Conservation (phyloP, 2,113 vertebrate species). For the Phylloscopus trochiloides region DNA sequence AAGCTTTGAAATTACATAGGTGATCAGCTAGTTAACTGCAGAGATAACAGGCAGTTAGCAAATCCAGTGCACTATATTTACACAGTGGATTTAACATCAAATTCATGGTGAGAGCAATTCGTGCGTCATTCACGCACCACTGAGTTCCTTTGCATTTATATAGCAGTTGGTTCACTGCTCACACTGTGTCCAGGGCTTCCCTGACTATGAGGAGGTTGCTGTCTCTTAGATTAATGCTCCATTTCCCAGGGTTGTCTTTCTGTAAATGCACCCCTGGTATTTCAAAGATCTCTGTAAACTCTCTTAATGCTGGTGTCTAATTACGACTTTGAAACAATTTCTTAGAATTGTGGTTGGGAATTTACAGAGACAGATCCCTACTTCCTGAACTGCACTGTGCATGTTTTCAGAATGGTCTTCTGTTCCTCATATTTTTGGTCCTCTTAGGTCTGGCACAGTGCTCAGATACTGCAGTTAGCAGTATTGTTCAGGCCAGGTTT, state of each 20-base stretch:
- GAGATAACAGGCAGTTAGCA: not conserved
- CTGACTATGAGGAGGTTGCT: accelerated
- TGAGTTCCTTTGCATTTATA: not conserved
- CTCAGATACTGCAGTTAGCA: not conserved
- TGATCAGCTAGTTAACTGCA: not conserved
- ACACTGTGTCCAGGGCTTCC: not conserved
- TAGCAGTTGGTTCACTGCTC: not conserved
- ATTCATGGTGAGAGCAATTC: not conserved
- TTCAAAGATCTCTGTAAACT: not conserved
- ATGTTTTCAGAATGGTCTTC: not conserved
- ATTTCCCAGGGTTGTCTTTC: not conserved
- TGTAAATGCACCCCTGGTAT: not conserved
- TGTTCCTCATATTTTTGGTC: not conserved
- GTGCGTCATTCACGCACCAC: not conserved
- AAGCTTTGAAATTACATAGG: not conserved
- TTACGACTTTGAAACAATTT: not conserved
- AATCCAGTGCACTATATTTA: not conserved
- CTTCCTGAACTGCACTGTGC: not conserved
- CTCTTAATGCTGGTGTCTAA: not conserved
- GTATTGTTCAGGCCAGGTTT: not conserved
- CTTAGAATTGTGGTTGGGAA: not conserved
- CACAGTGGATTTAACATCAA: not conserved
- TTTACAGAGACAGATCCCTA: not conserved
- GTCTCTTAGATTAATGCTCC: not conserved
- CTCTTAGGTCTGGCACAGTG: not conserved